Evolutionary conservation across 2,888 invertebrate genomes (phyloP), one percentile per base, ranked within the genome.

Genomic region (Polietes domitor): DNA sequence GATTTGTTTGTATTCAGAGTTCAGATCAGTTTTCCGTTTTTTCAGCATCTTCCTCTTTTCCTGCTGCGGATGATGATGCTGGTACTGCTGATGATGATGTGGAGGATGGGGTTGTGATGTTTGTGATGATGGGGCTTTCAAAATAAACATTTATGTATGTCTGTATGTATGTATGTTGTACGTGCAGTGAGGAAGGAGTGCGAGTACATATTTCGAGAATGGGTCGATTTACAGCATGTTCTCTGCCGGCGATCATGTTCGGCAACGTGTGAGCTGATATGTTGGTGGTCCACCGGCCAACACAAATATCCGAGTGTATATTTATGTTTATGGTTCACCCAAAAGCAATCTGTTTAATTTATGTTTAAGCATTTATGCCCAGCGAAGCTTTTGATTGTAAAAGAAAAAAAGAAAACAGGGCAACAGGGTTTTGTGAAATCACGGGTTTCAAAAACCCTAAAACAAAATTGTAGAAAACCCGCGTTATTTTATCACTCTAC

Each of bases 221-320:
- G 53, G 78, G 65, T 81, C 75, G 50, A 65, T 78, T 74, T 73
- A 26, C 70, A 80, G 61, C 74, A 47, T 76, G 55, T 83, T 32
- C 55, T 17, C n/a, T 65, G 37, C 37, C 19, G 41, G 32, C 63
- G 63, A 76, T 78, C 72, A 76, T 80, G 83, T 80, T 80, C 80
- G 63, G 73, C 81, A 81, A 79, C 76, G 84, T 84, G 84, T 84
- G 76, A 84, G 78, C 78, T 80, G 81, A 84, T 70, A 84, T 84
- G 84, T 81, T 84, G 84, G 84, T 81, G 81, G 84, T 81, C 81
- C 76, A 61, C 81, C 76, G 28, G 28, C 28, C 61, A 24, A n/a
- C 15, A 61, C 26, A 28, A 28, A 26, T n/a, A 61, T 15, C 80
- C 72, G 61, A 81, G 15, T 61, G 24, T 61, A 58, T 73, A 61